Percentiles rank a stretch among this genome's conserved stretches.
These are phyloP conservation scores for Phyllopteryx taeniolatus DNA, from an alignment of 2,113 vertebrate species.

Conservation along the genomic window DNA sequence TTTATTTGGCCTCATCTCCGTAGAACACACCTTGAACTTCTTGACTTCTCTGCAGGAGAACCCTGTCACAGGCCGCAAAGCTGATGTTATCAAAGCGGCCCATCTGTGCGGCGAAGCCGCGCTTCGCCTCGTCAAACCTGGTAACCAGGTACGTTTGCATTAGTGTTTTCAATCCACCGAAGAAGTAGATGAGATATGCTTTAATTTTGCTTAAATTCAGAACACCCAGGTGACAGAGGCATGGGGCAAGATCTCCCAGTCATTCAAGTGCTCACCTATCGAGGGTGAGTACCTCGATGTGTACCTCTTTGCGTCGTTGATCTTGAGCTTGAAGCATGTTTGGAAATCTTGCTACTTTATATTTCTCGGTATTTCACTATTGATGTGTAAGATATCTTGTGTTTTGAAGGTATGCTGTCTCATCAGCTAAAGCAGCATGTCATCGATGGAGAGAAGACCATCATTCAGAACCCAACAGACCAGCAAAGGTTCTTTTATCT, in stretches of 20 bases:
- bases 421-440: slow-evolving; percentile 96
- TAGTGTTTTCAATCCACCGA: too few species aligned
- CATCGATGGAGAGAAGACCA: slow-evolving; percentile 95
- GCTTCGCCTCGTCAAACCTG: slow-evolving; percentile 92
- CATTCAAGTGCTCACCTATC: slow-evolving; percentile 93
- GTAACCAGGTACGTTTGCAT: slow-evolving; percentile 82
- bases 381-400: slow-evolving; percentile 10
- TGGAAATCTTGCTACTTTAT: not conserved
- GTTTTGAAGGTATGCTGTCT: slow-evolving; percentile 86
- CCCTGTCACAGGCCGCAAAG: slow-evolving; percentile 86
- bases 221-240: slow-evolving; percentile 95
- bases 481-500: slow-evolving; percentile 82
- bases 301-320: not conserved
- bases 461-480: slow-evolving; percentile 95
- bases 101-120: slow-evolving; percentile 94
- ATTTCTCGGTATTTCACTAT: not conserved
- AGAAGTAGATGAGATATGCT: not conserved
- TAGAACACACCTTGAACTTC: not conserved
- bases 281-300: slow-evolving; percentile 78
- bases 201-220: slow-evolving; percentile 54
- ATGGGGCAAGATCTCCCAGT: slow-evolving; percentile 95
- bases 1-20: not conserved
- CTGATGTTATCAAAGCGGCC: slow-evolving; percentile 91
- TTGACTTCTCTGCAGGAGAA: slow-evolving; percentile 75
- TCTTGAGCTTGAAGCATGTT: not conserved